Evolutionary conservation across 2,888 invertebrate genomes (phyloP), one percentile per base, ranked within the genome.

Genomic region (Meghimatium bilineatum): DNA sequence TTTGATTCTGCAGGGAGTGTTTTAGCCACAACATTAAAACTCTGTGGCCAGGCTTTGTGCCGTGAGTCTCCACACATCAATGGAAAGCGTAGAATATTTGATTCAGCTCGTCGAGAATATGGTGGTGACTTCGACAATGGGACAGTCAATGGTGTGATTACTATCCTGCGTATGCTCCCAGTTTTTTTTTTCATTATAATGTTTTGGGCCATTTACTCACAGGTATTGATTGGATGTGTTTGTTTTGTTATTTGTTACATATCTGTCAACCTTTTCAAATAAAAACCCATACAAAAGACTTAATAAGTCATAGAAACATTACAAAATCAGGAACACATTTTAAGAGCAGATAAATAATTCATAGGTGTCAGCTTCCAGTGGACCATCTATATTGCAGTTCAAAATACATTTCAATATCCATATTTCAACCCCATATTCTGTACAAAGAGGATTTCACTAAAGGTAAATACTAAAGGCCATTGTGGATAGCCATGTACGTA

Each of bases 201-300:
- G 76, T 92, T 90, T 83, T 91, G 90, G 90, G 90, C 90, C 12
- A 89, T 92, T 2, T 91, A 91, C 82, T 89, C 90, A 38, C 92
- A 92, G 90, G 92, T 91, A 84, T n/a, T 63, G 60, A n/a, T n/a
- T 56, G 8, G 56, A 20, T 23, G 8, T 56, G 2, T 3, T 2
- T 56, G 56, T 17, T 71, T 71, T 38, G 38, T 44, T 38, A 26
- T 20, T 71, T 71, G 17, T n/a, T 26, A 6, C n/a, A n/a, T n/a
- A n/a, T n/a, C n/a, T n/a, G n/a, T n/a, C n/a, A n/a, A n/a, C n/a
- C n/a, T n/a, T n/a, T n/a, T n/a, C n/a, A n/a, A n/a, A n/a, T n/a
- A n/a, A n/a, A n/a, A n/a, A n/a, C n/a, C n/a, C n/a, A n/a, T n/a
- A n/a, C n/a, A n/a, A n/a, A n/a, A n/a, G n/a, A n/a, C n/a, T n/a